phyloP scores from a whole-genome alignment of 2,888 invertebrate species.

The Ichneumon xanthorius region DNA sequence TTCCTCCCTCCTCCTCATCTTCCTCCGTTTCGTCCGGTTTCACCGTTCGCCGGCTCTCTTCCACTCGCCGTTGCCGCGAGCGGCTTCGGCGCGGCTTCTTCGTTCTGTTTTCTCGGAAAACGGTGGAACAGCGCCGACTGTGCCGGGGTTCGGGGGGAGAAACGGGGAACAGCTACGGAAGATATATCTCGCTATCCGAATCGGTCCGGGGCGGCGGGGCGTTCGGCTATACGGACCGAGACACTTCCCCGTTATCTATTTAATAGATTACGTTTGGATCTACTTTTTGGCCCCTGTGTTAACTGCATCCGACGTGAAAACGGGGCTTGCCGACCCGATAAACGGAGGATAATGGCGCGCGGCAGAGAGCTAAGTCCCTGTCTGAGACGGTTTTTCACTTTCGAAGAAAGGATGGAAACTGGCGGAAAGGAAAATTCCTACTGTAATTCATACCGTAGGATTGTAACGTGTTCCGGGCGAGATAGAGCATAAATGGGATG shows the following conservation, averaged over 20 bases:
- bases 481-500: neutral
- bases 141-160: neutral
- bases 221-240: conserved; percentile 26
- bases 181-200: conserved; percentile 48
- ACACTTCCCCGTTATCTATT: conserved; percentile 74
- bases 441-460: neutral
- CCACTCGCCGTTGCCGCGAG: conserved; percentile 21
- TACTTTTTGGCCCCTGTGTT: conserved; percentile 73
- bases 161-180: conserved; percentile 42
- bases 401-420: conserved; percentile 50
- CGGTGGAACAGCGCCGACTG: conserved; percentile 22
- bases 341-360: conserved; percentile 72
- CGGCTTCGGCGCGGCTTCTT: neutral
- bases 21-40: conserved; percentile 48
- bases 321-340: conserved; percentile 63
- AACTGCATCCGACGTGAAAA: conserved; percentile 71
- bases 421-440: conserved; percentile 60
- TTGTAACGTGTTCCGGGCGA: neutral
- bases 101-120: conserved; percentile 24
- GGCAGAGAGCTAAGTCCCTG: conserved; percentile 43
- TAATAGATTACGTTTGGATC: conserved; percentile 77
- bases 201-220: conserved; percentile 49
- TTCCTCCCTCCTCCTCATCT: conserved; percentile 39
- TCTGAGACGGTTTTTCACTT: conserved; percentile 30
- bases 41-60: conserved; percentile 36